Percentiles rank a stretch among this genome's conserved stretches.
Conservation (phyloP, 2,888 invertebrate species). For the Mythimna lalbum region DNA sequence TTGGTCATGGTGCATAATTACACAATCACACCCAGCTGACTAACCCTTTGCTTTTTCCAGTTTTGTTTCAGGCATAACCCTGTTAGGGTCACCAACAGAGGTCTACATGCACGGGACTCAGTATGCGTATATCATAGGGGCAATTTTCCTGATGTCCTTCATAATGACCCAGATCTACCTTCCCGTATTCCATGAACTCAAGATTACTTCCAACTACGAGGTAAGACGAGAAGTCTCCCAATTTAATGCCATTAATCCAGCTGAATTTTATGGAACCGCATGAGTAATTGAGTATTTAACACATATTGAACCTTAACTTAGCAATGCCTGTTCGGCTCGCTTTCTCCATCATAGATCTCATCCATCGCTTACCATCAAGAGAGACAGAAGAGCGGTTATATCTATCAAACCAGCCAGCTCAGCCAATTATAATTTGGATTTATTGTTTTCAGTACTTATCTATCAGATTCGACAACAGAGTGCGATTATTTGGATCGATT, state of each 20-base stretch:
- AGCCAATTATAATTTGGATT: conserved; percentile 1
- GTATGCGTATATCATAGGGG: conserved; percentile 92
- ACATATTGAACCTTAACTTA: not conserved
- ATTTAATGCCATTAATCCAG: not conserved
- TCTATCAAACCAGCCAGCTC: not conserved
- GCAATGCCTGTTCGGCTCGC: not conserved
- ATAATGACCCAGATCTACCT: conserved; percentile 93
- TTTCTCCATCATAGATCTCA: not conserved
- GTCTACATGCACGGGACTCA: conserved; percentile 95
- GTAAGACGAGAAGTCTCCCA: conserved; percentile 76
- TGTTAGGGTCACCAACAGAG: conserved; percentile 95
- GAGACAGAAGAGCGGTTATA: not conserved
- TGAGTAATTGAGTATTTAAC: not conserved
- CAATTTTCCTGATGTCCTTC: conserved; percentile 92
- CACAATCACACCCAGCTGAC: not conserved
- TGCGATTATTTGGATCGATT: conserved; percentile 93
- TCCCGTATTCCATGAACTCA: conserved; percentile 94
- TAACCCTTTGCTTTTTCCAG: conserved; percentile 76
- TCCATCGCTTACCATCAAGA: not conserved
- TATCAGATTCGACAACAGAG: conserved; percentile 92
- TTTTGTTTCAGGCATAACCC: conserved; percentile 94
- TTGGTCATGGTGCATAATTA: not conserved
- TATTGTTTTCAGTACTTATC: conserved; percentile 92
- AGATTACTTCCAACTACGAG: conserved; percentile 95
- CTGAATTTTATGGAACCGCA: not conserved